Evolutionary conservation across 2,888 invertebrate species (phyloP), one percentile per base, ranked within the genome.

Genomic region (Gryllus longicercus): DNA sequence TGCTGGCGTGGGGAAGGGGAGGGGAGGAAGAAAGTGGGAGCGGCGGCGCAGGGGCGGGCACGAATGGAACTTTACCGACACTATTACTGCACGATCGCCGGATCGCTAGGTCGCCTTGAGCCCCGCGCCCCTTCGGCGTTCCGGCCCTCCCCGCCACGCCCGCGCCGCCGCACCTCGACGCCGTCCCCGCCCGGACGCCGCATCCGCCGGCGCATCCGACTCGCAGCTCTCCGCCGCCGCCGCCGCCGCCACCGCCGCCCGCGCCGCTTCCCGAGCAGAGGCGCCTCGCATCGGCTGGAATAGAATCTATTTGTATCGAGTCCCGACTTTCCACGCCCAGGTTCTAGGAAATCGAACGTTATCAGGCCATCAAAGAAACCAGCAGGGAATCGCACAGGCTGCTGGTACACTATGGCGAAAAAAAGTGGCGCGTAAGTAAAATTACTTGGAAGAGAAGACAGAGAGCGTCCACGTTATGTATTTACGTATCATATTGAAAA

Each of bases 31-130:
- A 1, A n/a, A 63, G 63, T 14, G 16, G 63, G 63, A 14, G 16
- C 14, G 63, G 63, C 14, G 63, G 16, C 16, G 11, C 63, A 14
- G 63, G 63, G 63, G n/a, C 63, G 63, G n/a, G 63, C 63, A 63
- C 63, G 63, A 63, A 63, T 63, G 63, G 63, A 63, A 63, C 63
- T 63, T 63, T 63, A 63, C 63, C 63, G 63, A 63, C 63, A 63
- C 63, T 63, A 63, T 63, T 63, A 63, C 63, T 63, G 63, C n/a
- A 63, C 63, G 63, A 63, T 63, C 63, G 63, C 63, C 63, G 63
- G 63, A 63, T 16, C 16, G 63, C 63, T 63, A 63, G 63, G 16
- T 63, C 63, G 63, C 63, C 63, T 10, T 63, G 63, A 63, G 14
- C 38, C 63, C 63, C 63, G 63, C 63, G 63, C n/a, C 63, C 63